phyloP scores from a whole-genome alignment of 2,797 vertebrate genomes.

The Pangasius krempfi region DNA sequence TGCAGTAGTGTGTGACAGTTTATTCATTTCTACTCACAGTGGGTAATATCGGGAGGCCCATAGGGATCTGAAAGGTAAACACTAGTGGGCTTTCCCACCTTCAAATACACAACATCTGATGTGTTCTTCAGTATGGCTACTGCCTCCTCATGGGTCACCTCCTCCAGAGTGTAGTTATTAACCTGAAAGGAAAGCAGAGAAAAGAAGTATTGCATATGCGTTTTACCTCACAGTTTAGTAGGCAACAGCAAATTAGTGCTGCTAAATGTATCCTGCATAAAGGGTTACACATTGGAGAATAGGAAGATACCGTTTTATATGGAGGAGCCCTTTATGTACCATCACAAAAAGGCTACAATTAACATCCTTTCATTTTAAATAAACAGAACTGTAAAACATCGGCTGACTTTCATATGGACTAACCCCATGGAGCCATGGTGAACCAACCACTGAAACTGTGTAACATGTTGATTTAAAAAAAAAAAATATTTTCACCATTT shows the following conservation, averaged over 20 bases:
- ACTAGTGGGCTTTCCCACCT: slow-evolving; percentile 94
- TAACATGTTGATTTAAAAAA: neutral
- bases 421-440: neutral
- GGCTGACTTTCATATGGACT: neutral
- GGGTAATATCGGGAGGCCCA: slow-evolving; percentile 94
- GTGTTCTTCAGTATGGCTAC: slow-evolving; percentile 97
- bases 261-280: slow-evolving; percentile 49
- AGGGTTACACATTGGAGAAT: slow-evolving; percentile 62
- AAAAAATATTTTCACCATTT: too few species aligned
- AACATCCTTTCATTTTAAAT: neutral
- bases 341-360: neutral
- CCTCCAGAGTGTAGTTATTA: slow-evolving; percentile 96
- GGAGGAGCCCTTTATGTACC: neutral
- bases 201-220: neutral
- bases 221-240: slow-evolving; percentile 29
- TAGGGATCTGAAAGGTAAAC: slow-evolving; percentile 96
- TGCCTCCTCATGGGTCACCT: slow-evolving; percentile 95
- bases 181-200: slow-evolving; percentile 73
- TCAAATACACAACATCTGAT: slow-evolving; percentile 91
- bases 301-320: neutral
- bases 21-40: slow-evolving; percentile 83
- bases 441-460: neutral
- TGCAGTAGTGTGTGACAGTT: neutral
- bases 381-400: neutral
- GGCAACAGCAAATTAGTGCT: slow-evolving; percentile 44